Evolutionary conservation across 1,140 invertebrate species (phyloP), one percentile per base, ranked within the genome.

Genomic region (Globodera rostochiensis): DNA sequence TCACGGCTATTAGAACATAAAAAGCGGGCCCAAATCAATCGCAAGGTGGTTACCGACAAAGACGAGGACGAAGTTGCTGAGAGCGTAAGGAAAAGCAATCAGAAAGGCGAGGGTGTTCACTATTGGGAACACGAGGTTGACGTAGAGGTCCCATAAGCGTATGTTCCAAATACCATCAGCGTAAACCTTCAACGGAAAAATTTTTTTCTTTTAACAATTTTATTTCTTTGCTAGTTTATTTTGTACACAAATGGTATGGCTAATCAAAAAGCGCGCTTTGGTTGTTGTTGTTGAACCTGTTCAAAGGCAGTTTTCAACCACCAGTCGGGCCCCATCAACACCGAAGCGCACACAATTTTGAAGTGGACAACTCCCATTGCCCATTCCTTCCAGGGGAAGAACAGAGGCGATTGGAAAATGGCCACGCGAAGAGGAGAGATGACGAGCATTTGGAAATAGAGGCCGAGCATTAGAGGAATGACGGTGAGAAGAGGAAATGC

Each of bases 291-390:
- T 15, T 94, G 94, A 13, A 95, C 95, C 85, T 94, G 93, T 90
- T 99, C 97, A 70, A 98, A 94, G 2, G 95, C 94, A 6, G 94
- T 91, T 71, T 96, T 94, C 77, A 99, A 91, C 89, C 94, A 93
- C 94, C 96, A 98, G 89, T 98, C 96, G 0, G 96, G 97, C 0
- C 96, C 96, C 95, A 98, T 98, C 93, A 98, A 94, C 0, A 95
- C 96, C 4, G 97, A 91, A 1, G 95, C 97, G 86, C 95, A 96
- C n/a, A 96, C 94, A 80, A 98, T 98, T 92, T 99, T 99, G 3
- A 96, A 97, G 89, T 98, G 97, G 0, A 98, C 91, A 8, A 98
- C 95, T 13, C 97, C 97, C 86, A 86, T 88, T n/a, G 84, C 84
- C 83, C 79, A 86, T 69, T 87, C 85, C 53, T 87, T 86, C 69